Percentiles rank a stretch among this genome's conserved stretches.
These are phyloP conservation scores for Drosophila testacea DNA, from an alignment of 2,888 invertebrate species.

Conservation along the genomic window DNA sequence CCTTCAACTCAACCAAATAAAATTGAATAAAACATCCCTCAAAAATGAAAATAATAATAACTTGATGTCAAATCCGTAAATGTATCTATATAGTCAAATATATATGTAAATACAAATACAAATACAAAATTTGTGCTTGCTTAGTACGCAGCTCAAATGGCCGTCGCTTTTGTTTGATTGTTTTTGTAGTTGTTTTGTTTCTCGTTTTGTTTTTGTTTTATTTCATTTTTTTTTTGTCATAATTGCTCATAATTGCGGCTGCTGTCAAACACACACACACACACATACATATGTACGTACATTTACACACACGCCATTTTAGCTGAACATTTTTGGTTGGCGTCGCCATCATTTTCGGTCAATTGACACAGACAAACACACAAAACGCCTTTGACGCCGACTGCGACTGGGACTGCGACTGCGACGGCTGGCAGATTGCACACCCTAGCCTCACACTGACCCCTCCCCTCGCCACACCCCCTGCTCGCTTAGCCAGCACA, in stretches of 20 bases:
- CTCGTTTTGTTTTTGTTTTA: constrained; percentile 15
- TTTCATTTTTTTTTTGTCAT: constrained; percentile 45
- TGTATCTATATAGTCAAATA: not conserved
- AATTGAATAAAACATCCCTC: not conserved
- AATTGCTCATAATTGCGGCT: constrained; percentile 79
- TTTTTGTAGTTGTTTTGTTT: constrained; percentile 29
- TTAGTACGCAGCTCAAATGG: constrained; percentile 52
- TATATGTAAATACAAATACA: constrained; percentile 15
- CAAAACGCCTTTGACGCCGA: constrained; percentile 7
- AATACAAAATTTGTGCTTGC: constrained; percentile 10
- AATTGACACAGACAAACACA: constrained; percentile 67
- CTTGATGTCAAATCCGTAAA: constrained; percentile 1
- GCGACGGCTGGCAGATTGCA: constrained; percentile 38
- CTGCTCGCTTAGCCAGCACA: not conserved
- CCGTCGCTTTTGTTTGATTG: constrained; percentile 56
- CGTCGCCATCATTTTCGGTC: constrained; percentile 78
- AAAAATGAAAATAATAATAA: not conserved
- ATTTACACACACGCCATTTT: constrained; percentile 60
- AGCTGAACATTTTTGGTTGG: constrained; percentile 53
- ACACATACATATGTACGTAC: no score
- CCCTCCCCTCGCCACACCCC: constrained; percentile 4
- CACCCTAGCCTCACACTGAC: constrained; percentile 39
- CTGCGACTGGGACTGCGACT: not conserved
- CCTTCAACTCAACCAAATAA: constrained; percentile 6
- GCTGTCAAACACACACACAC: constrained; percentile 49